These are phyloP conservation scores for Centroberyx gerrardi DNA, from an alignment of 2,797 vertebrate species.

Conservation along the genomic window DNA sequence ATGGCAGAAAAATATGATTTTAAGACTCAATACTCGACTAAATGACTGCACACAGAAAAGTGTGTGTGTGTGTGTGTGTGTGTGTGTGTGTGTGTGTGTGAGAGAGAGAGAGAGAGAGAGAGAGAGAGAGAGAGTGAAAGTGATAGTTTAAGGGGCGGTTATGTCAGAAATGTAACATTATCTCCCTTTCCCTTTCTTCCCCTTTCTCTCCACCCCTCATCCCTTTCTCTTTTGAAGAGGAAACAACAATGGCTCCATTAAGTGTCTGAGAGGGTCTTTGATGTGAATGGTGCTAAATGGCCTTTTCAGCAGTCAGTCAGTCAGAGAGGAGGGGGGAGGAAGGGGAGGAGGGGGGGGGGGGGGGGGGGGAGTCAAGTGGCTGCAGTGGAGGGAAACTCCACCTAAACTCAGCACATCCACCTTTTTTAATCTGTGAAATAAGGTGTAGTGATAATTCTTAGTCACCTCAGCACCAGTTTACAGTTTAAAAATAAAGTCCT, in stretches of 20 bases:
- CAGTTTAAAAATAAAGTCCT: too few relatives aligned
- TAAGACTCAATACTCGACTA: too few relatives aligned
- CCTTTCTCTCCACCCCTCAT: conserved; percentile 35
- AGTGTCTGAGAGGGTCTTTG: conserved; percentile 67
- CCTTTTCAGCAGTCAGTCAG: conserved; percentile 43
- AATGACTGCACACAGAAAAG: too few relatives aligned
- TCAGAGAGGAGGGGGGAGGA: neutral
- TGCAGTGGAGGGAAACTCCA: conserved; percentile 5
- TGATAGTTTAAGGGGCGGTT: neutral
- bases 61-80: too few relatives aligned
- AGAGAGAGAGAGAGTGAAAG: conserved; percentile 4
- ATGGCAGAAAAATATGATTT: conserved; percentile 8
- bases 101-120: neutral
- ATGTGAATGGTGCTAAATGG: conserved; percentile 70
- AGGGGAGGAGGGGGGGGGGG: neutral
- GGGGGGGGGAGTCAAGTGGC: conserved; percentile 14
- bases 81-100: neutral
- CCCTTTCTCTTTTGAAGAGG: conserved; percentile 63
- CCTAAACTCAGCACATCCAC: neutral
- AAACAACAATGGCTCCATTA: conserved; percentile 71
- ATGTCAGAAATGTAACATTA: conserved; percentile 16
- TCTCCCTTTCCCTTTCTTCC: conserved; percentile 45
- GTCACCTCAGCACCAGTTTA: neutral
- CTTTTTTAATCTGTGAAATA: neutral
- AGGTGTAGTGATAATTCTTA: neutral